phyloP scores from a whole-genome alignment of 53 echinoderm and acorn worm species.

The Patiria pectinifera region DNA sequence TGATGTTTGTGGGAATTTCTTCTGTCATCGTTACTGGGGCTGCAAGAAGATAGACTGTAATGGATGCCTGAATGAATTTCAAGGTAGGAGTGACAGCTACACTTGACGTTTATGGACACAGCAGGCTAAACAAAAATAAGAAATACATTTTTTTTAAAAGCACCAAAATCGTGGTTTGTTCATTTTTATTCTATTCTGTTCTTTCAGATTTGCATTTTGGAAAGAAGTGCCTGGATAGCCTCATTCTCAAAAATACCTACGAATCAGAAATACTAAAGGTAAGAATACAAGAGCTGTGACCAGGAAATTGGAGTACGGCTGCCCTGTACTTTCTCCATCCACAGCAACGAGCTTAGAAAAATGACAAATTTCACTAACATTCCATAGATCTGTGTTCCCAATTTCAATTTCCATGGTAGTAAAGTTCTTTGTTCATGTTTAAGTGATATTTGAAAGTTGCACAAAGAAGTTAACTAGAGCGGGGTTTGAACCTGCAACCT shows the following conservation, averaged over 20 bases:
- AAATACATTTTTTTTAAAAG: neutral
- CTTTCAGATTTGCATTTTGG: conserved; percentile 78
- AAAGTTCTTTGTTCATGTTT: no score
- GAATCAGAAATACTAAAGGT: conserved; percentile 91
- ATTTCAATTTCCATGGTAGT: no score
- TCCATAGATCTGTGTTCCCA: no score
- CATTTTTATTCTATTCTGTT: neutral
- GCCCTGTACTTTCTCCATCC: no score
- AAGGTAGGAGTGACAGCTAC: conserved; percentile 46
- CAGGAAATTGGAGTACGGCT: no score
- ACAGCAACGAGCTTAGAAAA: no score
- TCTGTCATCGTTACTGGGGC: conserved; percentile 89
- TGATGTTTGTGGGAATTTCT: conserved; percentile 68
- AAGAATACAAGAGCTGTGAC: neutral
- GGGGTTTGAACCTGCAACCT: no score
- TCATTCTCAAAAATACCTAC: conserved; percentile 73
- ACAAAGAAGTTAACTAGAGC: no score
- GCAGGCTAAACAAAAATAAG: neutral
- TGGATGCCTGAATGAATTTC: conserved; percentile 84
- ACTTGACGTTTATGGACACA: neutral
- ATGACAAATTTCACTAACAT: no score
- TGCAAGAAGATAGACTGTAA: conserved; percentile 73
- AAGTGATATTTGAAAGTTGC: no score
- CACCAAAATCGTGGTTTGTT: neutral
- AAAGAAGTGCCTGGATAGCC: conserved; percentile 68